Evolutionary conservation across 2,888 invertebrate genomes (phyloP).

Genomic region (Nomada goodeniana): DNA sequence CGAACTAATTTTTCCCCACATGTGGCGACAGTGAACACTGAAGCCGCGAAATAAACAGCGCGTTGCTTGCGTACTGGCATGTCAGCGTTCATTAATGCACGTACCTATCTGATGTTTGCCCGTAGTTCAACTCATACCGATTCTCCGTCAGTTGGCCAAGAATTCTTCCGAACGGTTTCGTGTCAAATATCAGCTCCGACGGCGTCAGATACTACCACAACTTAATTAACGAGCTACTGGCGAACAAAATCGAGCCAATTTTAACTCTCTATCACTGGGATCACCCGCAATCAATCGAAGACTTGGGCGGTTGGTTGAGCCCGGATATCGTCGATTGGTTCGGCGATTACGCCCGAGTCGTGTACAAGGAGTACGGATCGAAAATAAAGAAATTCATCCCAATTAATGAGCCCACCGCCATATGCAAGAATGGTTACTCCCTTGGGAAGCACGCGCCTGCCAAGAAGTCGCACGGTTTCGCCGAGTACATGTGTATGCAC

Average conservation of each 20-base stretch:
- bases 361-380: slow-evolving; percentile 87
- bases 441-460: slow-evolving; percentile 59
- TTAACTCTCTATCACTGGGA: slow-evolving; percentile 91
- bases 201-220: slow-evolving; percentile 85
- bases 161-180: slow-evolving; percentile 84
- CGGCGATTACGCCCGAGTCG: slow-evolving; percentile 87
- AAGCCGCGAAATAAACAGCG: not conserved
- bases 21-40: too few species aligned
- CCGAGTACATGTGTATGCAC: slow-evolving; percentile 89
- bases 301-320: slow-evolving; percentile 89
- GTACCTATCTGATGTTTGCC: too few species aligned
- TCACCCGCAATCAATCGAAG: slow-evolving; percentile 88
- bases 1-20: too few species aligned
- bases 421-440: slow-evolving; percentile 86
- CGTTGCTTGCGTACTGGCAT: not conserved
- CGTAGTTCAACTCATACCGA: slow-evolving; percentile 68
- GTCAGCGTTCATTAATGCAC: not conserved
- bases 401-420: slow-evolving; percentile 90
- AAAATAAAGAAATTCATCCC: slow-evolving; percentile 90
- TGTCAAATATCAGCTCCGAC: slow-evolving; percentile 80
- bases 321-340: slow-evolving; percentile 88
- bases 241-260: slow-evolving; percentile 89
- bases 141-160: slow-evolving; percentile 85
- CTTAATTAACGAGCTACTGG: slow-evolving; percentile 84
- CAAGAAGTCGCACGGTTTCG: slow-evolving; percentile 84